Evolutionary conservation across 2,888 invertebrate species (phyloP).

Genomic region (Cerastoderma edule): DNA sequence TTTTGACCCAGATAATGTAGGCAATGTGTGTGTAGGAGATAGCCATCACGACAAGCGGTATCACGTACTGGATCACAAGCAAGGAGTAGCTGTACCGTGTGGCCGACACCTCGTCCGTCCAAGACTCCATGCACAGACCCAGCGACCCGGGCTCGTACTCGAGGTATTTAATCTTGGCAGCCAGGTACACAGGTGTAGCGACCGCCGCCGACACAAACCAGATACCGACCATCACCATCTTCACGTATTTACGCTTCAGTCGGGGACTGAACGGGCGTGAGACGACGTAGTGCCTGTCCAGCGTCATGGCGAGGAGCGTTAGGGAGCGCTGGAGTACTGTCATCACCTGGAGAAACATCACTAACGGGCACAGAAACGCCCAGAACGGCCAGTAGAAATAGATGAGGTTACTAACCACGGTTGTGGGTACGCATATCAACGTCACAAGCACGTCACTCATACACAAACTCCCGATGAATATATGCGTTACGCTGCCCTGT

Average conservation of each 20-base stretch:
- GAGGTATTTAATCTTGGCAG: constrained; percentile 9
- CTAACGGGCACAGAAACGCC: constrained; percentile 26
- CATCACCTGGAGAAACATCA: constrained; percentile 25
- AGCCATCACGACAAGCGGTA: constrained; percentile 21
- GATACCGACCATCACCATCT: not conserved
- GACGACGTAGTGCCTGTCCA: constrained; percentile 24
- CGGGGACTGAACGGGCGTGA: constrained; percentile 14
- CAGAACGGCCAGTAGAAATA: constrained; percentile 32
- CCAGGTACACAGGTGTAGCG: constrained; percentile 5
- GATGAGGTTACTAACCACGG: constrained; percentile 22
- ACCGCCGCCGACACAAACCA: constrained; percentile 16
- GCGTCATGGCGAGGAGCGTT: constrained; percentile 18
- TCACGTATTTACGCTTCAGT: constrained; percentile 2
- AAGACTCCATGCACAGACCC: constrained; percentile 28
- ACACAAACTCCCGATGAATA: constrained; percentile 31
- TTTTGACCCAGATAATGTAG: constrained; percentile 30
- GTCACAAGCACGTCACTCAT: constrained; percentile 24
- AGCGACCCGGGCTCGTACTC: constrained; percentile 23
- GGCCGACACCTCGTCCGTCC: constrained; percentile 4
- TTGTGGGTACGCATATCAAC: constrained; percentile 21
- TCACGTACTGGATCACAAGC: constrained; percentile 13
- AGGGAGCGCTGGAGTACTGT: constrained; percentile 27
- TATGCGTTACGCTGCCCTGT: constrained; percentile 14
- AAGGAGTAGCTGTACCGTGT: constrained; percentile 22
- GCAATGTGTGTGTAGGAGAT: constrained; percentile 28